A percentile compares a stretch with the other conserved stretches of the same genome.
These are phyloP conservation scores for Gallirallus australis DNA, from an alignment of 2,797 vertebrate species.

Conservation along the genomic window DNA sequence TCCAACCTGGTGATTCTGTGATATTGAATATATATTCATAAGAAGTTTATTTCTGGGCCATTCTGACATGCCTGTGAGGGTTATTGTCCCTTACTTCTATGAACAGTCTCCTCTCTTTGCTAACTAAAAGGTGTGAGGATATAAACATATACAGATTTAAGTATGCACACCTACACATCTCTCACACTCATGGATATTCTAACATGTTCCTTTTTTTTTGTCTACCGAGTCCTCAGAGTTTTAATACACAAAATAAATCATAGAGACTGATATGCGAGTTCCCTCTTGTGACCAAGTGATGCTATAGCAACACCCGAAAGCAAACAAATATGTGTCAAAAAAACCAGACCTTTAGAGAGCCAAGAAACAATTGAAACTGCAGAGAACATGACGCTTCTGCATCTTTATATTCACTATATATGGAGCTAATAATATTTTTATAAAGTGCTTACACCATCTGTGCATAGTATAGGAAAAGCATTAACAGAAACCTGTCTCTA, in stretches of 20 bases:
- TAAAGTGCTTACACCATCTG: background rate
- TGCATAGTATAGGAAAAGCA: background rate
- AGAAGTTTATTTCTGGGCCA: background rate
- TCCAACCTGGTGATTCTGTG: too few species aligned
- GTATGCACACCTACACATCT: background rate
- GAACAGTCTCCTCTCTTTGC: background rate
- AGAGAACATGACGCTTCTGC: background rate
- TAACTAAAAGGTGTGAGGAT: background rate
- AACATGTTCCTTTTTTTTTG: background rate
- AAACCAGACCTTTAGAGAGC: accelerated
- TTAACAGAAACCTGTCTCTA: background rate
- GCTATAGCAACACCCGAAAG: background rate
- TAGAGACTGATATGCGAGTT: background rate
- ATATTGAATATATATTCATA: background rate
- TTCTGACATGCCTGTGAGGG: background rate
- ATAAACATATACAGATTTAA: background rate
- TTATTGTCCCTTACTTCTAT: background rate
- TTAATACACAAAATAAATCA: background rate
- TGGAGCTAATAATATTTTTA: background rate
- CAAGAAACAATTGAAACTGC: background rate
- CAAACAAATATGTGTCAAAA: background rate
- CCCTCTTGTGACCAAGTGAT: conserved; percentile 49
- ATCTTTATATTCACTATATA: background rate
- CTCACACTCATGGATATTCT: background rate
- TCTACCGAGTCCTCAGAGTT: background rate